Evolutionary conservation across 2,797 vertebrate genomes (phyloP), one percentile per base, ranked within the genome.

Genomic region (Gallirallus australis): DNA sequence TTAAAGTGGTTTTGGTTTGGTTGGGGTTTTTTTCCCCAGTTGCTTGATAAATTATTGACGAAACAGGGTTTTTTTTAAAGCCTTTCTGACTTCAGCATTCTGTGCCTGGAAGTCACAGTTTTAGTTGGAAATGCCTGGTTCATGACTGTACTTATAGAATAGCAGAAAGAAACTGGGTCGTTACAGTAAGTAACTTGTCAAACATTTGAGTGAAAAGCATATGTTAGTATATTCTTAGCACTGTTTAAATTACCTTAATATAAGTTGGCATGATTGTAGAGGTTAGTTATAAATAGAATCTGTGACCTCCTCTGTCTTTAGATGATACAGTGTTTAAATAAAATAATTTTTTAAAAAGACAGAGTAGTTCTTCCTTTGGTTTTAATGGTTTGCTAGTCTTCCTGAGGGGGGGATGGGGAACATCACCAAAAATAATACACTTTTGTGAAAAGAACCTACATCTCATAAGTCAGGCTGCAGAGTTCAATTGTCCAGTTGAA

Each of bases 71-170:
- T 0, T 0, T 33, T 86, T 71, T n/a, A 20, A 52, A 69, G 56
- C 18, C 17, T 1, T 78, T 81, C 16, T 40, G 48, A 30, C 23
- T 53, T 72, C 11, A 5, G 13, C n/a, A n/a, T 0, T 40, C 24
- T 8, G 1, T 65, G 28, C 9, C 5, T 66, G 0, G 40, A 25
- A 64, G 80, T 37, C 12, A 10, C 17, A 1, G 6, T 4, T 19
- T 1, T 0, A 35, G 9, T 28, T 66, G 9, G 19, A 35, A 14
- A 48, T 21, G 6, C 3, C 17, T 23, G 30, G 5, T 39, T 82
- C 37, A 2, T 60, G 45, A 6, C 56, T 1, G 54, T 39, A 12
- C 4, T 73, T 42, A 5, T 0, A 27, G n/a, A 33, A 10, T 16
- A 33, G n/a, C 10, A 21, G 5, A 30, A 47, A n/a, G 27, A 28